A percentile compares a stretch with the other conserved stretches of the same genome.
phyloP scores from a whole-genome alignment of 2,113 vertebrate species.

The Meriones unguiculatus region DNA sequence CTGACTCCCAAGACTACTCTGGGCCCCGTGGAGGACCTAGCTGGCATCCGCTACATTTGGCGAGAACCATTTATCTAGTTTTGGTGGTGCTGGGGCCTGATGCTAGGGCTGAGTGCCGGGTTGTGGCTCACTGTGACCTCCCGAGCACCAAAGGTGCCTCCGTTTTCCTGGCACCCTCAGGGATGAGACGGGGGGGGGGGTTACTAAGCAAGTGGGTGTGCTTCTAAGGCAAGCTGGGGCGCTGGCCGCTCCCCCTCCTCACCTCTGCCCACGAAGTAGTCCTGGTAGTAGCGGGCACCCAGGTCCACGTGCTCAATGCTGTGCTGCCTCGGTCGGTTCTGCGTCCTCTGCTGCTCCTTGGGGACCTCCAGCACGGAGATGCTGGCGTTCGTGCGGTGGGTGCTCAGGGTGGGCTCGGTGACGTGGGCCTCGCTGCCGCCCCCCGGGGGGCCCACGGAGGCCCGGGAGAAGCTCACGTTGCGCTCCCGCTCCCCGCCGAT shows the following conservation, averaged over 20 bases:
- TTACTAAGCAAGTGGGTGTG: too few species aligned
- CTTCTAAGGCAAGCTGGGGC: not conserved
- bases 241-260: accelerated
- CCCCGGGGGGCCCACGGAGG: conserved; percentile 82
- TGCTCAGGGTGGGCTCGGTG: conserved; percentile 65
- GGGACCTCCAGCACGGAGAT: conserved; percentile 93
- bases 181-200: too few species aligned
- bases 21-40: not conserved
- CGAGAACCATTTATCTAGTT: not conserved
- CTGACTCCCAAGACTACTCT: not conserved
- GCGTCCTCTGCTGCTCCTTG: conserved; percentile 88
- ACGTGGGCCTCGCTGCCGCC: not conserved
- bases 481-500: conserved; percentile 91
- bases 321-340: conserved; percentile 90
- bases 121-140: not conserved
- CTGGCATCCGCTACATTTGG: not conserved
- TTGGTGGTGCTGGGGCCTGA: not conserved
- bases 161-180: not conserved
- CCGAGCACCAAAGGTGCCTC: too few species aligned
- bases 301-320: conserved; percentile 95
- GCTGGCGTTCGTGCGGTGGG: conserved; percentile 92
- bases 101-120: not conserved
- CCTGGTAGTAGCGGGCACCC: conserved; percentile 95
- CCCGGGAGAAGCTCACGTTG: conserved; percentile 92
- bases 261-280: conserved; percentile 93